phyloP scores from a whole-genome alignment of 2,113 vertebrate species.

The Apistogramma diplotaenia region DNA sequence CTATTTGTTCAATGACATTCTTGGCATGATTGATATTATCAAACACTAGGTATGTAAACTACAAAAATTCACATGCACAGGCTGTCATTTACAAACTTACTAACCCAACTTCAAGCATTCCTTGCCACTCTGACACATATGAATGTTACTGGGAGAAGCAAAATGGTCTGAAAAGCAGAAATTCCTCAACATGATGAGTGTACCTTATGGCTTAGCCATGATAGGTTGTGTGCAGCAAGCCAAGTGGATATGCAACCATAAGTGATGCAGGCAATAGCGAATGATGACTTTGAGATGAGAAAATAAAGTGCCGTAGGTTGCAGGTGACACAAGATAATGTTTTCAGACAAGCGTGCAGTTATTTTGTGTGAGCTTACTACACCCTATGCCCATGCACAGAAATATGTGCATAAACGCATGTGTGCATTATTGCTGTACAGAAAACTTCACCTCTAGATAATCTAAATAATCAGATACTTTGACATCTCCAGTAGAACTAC shows the following conservation, averaged over 20 bases:
- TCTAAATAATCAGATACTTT: neutral
- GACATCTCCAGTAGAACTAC: neutral
- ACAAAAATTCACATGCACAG: neutral
- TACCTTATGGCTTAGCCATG: slow-evolving; percentile 25
- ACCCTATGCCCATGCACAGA: neutral
- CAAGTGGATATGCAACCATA: slow-evolving; percentile 18
- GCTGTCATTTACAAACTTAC: neutral
- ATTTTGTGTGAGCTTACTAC: neutral
- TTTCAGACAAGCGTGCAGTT: slow-evolving; percentile 14
- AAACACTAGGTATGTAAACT: neutral
- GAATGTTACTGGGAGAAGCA: slow-evolving; percentile 18
- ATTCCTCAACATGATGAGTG: slow-evolving; percentile 44
- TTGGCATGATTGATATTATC: neutral
- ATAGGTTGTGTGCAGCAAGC: slow-evolving; percentile 3
- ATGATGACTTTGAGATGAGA: slow-evolving; percentile 42
- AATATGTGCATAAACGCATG: neutral
- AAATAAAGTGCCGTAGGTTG: slow-evolving; percentile 19
- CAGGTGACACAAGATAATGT: slow-evolving; percentile 1
- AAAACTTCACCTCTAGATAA: neutral
- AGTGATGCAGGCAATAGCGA: slow-evolving; percentile 24
- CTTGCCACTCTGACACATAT: slow-evolving; percentile 12
- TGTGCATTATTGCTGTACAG: neutral
- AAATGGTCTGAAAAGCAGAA: slow-evolving; percentile 26
- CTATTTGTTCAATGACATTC: neutral
- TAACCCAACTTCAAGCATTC: slow-evolving; percentile 4